Conservation (phyloP, 2,888 invertebrate genomes). For the Cataglyphis albicans region DNA sequence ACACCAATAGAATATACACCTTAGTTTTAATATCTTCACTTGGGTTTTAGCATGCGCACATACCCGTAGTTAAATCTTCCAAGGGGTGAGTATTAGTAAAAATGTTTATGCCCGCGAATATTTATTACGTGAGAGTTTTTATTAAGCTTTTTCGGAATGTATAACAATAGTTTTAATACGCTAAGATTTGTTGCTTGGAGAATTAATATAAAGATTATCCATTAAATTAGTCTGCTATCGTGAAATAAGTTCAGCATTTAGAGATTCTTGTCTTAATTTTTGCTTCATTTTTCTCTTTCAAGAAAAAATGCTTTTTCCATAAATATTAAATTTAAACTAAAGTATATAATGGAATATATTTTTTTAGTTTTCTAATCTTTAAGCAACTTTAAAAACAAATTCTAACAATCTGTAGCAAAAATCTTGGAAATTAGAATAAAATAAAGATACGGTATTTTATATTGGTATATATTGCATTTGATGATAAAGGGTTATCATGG, state of each 20-base stretch:
- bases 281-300: neutral
- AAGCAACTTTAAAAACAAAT: neutral
- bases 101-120: conserved; percentile 22
- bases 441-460: neutral
- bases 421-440: neutral
- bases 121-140: conserved; percentile 3
- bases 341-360: conserved; percentile 6
- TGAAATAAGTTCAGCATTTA: neutral
- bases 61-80: conserved; percentile 70
- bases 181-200: conserved; percentile 6
- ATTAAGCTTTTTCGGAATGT: conserved; percentile 17
- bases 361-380: conserved; percentile 4
- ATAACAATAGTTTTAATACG: conserved; percentile 9
- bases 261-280: neutral
- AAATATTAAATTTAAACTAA: conserved; percentile 10
- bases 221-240: neutral
- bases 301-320: neutral
- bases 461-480: conserved; percentile 11
- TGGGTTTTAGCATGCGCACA: conserved; percentile 77
- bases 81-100: conserved; percentile 29
- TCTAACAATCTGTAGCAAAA: neutral
- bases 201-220: conserved; percentile 26
- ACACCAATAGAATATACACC: conserved; percentile 57
- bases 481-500: conserved; percentile 14
- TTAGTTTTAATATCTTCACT: conserved; percentile 55